These are phyloP conservation scores for Xylota sylvarum DNA, from an alignment of 2,888 invertebrate species.

Conservation along the genomic window DNA sequence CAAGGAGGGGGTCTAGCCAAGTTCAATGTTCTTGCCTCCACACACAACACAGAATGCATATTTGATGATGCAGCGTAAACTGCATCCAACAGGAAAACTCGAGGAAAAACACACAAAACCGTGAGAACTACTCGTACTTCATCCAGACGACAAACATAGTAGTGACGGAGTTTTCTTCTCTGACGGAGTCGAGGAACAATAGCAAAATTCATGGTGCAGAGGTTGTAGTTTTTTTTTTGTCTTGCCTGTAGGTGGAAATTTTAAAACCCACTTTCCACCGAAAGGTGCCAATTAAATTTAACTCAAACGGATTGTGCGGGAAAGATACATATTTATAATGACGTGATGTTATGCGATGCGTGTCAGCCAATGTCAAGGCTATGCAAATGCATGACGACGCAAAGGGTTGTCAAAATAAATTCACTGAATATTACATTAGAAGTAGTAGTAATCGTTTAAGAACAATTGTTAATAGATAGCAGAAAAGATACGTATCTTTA, in stretches of 20 bases:
- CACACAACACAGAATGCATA: background rate
- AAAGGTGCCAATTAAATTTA: slow-evolving; percentile 15
- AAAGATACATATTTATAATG: background rate
- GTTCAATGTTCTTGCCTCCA: slow-evolving; percentile 39
- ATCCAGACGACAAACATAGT: background rate
- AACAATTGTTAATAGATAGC: background rate
- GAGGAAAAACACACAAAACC: slow-evolving; percentile 11
- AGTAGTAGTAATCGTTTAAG: background rate
- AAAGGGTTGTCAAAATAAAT: background rate
- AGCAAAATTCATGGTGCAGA: background rate
- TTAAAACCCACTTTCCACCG: background rate
- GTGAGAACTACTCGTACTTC: background rate
- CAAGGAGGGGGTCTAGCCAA: background rate
- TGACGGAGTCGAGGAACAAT: background rate
- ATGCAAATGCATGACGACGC: background rate
- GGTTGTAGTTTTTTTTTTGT: background rate
- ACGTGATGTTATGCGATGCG: slow-evolving; percentile 16
- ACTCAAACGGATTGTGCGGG: background rate
- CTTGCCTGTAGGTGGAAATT: background rate
- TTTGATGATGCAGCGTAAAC: slow-evolving; percentile 35
- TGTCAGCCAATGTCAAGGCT: slow-evolving; percentile 11
- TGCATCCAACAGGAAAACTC: background rate
- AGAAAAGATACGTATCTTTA: background rate
- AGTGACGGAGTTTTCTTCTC: slow-evolving; percentile 4
- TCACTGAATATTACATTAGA: background rate